phyloP scores from a whole-genome alignment of 1,140 invertebrate genomes.

The Drosophila bocki region DNA sequence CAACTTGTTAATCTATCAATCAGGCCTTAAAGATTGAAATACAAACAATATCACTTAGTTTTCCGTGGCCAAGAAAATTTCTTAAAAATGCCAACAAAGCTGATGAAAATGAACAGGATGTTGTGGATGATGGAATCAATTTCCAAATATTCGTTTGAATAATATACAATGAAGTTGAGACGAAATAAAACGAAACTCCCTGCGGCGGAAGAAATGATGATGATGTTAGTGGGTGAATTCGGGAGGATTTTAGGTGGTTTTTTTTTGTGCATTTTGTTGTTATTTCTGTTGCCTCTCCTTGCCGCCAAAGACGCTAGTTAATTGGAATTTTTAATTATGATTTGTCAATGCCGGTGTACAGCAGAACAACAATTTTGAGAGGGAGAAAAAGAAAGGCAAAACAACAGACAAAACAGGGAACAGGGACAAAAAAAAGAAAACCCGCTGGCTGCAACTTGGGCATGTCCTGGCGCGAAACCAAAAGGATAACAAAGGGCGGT shows the following conservation, averaged over 20 bases:
- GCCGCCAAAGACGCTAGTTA: slow-evolving; percentile 64
- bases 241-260: neutral
- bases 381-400: slow-evolving; percentile 9
- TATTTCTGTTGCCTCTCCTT: neutral
- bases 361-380: slow-evolving; percentile 20
- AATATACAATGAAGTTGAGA: slow-evolving; percentile 25
- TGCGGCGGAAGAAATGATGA: slow-evolving; percentile 9
- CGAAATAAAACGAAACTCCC: slow-evolving; percentile 22
- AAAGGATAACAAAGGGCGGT: slow-evolving; percentile 9
- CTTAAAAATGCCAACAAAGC: neutral
- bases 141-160: slow-evolving; percentile 2
- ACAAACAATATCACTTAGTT: neutral
- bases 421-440: slow-evolving; percentile 25
- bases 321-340: slow-evolving; percentile 81
- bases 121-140: slow-evolving; percentile 1
- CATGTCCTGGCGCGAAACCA: slow-evolving; percentile 24
- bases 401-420: slow-evolving; percentile 16
- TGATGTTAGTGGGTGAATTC: slow-evolving; percentile 27
- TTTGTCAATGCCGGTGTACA: slow-evolving; percentile 58
- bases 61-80: neutral
- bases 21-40: neutral
- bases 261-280: no score
- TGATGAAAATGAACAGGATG: neutral
- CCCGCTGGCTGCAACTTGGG: slow-evolving; percentile 14
- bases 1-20: neutral